phyloP scores from a whole-genome alignment of 2,113 vertebrate genomes.

The Pangasianodon hypophthalmus region DNA sequence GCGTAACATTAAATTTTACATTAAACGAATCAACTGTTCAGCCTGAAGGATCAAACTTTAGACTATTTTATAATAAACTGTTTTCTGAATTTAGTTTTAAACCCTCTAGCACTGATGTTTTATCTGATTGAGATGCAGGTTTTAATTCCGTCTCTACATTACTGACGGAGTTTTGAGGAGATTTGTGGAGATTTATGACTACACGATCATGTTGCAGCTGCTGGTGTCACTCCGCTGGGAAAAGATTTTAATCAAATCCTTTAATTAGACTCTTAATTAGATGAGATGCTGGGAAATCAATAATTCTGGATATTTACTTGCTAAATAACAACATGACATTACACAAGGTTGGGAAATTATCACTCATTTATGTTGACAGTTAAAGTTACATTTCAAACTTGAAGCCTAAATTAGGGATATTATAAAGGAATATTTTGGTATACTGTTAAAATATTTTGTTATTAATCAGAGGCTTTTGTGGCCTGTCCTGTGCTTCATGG shows the following conservation, averaged over 20 bases:
- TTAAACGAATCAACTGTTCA: no score
- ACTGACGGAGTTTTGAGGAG: not conserved
- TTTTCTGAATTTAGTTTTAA: not conserved
- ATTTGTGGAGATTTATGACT: not conserved
- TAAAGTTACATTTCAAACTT: not conserved
- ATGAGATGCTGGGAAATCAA: not conserved
- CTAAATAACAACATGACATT: constrained; percentile 6
- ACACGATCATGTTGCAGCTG: not conserved
- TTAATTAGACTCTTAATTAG: constrained; percentile 16
- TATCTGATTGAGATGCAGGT: not conserved
- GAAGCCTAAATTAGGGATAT: no score
- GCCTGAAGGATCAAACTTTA: no score
- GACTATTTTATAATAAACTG: no score
- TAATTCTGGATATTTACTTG: not conserved
- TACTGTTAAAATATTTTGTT: not conserved
- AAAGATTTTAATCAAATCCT: constrained; percentile 15
- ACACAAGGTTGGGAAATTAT: not conserved
- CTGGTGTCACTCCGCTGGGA: not conserved
- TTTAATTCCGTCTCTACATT: not conserved
- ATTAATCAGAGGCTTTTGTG: not conserved
- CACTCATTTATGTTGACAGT: not conserved
- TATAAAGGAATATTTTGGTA: not conserved
- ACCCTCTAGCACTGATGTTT: not conserved
- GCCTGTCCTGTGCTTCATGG: no score
- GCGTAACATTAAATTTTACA: no score